A percentile compares a stretch with the other conserved stretches of the same genome.
phyloP scores from a whole-genome alignment of 2,113 vertebrate genomes.

The Poeciliopsis occidentalis region DNA sequence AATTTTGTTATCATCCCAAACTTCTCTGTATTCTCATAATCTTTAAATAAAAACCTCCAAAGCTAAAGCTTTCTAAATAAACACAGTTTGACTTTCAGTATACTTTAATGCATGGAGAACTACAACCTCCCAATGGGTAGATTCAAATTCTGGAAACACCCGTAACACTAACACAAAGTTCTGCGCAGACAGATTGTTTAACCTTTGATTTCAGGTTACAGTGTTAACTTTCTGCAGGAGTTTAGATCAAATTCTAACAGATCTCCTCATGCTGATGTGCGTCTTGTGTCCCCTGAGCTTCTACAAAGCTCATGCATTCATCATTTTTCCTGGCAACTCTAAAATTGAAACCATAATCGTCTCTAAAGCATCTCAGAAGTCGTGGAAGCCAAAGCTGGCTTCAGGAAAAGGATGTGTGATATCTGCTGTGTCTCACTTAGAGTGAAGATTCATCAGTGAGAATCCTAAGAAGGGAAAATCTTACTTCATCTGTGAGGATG shows the following conservation, averaged over 20 bases:
- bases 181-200: no score
- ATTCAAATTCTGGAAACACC: no score
- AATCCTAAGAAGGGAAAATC: neutral
- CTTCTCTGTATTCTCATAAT: neutral
- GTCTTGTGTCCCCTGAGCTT: slow-evolving; percentile 25
- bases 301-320: slow-evolving; percentile 60
- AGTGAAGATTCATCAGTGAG: neutral
- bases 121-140: no score
- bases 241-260: slow-evolving; percentile 41
- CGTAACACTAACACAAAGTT: no score
- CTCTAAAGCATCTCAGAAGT: slow-evolving; percentile 48
- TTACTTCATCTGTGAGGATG: neutral
- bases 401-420: slow-evolving; percentile 38
- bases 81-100: neutral
- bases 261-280: slow-evolving; percentile 25
- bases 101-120: no score
- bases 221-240: no score
- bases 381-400: slow-evolving; percentile 43
- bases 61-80: neutral
- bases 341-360: slow-evolving; percentile 50
- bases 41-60: neutral
- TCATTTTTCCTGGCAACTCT: slow-evolving; percentile 57
- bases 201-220: neutral
- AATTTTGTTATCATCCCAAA: slow-evolving; percentile 3
- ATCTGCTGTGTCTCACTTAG: slow-evolving; percentile 25